Conservation (phyloP, 2,797 vertebrate genomes). For the Pseudochirops corinnae region DNA sequence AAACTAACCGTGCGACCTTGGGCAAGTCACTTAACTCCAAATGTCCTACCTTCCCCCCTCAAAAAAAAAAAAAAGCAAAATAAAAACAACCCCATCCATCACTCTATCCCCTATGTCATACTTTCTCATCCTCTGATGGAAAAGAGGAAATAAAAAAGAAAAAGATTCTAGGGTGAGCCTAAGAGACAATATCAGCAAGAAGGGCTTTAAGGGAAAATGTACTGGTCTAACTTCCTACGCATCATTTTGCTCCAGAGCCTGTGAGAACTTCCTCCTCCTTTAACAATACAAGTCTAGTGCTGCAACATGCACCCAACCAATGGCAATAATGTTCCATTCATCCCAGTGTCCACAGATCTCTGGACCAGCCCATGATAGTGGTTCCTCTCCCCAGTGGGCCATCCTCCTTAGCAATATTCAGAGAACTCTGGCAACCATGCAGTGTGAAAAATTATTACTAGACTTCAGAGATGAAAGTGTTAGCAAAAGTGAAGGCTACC, state of each 20-base stretch:
- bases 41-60: no score
- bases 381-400: not conserved
- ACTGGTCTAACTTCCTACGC: not conserved
- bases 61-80: no score
- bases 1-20: no score
- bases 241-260: not conserved
- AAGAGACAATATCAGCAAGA: not conserved
- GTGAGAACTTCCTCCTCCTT: not conserved
- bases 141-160: not conserved
- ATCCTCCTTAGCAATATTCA: slow-evolving; percentile 12
- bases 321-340: not conserved
- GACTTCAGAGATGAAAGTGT: slow-evolving; percentile 59
- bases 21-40: no score
- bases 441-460: slow-evolving; percentile 8
- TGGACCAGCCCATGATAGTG: not conserved
- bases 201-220: not conserved
- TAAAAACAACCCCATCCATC: no score
- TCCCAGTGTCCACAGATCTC: not conserved
- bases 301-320: not conserved
- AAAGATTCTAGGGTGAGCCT: not conserved
- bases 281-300: not conserved
- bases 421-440: not conserved
- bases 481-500: slow-evolving; percentile 77
- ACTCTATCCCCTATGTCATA: not conserved
- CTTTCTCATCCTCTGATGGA: not conserved